phyloP scores from a whole-genome alignment of 2,113 vertebrate genomes.

The Ceuthmochares aereus region DNA sequence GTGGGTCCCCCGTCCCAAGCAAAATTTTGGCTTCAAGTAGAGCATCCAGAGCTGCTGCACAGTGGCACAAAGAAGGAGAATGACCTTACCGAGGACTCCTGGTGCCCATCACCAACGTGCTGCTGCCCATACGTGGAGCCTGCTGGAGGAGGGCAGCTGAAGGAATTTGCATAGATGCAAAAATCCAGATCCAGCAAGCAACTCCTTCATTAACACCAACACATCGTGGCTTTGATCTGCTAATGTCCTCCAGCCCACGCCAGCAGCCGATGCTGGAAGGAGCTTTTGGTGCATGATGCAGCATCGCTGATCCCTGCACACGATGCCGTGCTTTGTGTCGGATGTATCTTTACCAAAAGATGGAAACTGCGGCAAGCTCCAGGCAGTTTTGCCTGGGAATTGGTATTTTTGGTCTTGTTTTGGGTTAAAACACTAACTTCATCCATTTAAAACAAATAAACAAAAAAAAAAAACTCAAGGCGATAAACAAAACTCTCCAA shows the following conservation, averaged over 20 bases:
- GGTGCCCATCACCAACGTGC: neutral
- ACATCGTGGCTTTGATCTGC: neutral
- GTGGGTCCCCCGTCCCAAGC: rapidly evolving
- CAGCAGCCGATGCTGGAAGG: neutral
- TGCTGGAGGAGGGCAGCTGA: neutral
- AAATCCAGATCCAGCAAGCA: neutral
- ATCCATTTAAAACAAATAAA: neutral
- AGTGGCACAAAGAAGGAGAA: neutral
- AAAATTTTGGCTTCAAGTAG: neutral
- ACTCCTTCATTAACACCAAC: neutral
- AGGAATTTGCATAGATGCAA: neutral
- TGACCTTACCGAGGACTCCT: neutral
- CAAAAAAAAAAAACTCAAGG: neutral
- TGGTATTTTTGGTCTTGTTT: neutral
- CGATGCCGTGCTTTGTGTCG: rapidly evolving
- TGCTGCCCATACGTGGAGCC: rapidly evolving
- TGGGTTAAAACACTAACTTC: neutral
- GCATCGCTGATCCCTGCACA: rapidly evolving
- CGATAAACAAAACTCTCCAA: neutral
- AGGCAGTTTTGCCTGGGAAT: neutral
- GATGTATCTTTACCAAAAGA: neutral
- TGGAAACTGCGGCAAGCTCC: neutral
- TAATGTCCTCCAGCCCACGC: rapidly evolving
- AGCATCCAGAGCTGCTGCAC: neutral
- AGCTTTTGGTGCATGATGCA: rapidly evolving